phyloP scores from a whole-genome alignment of 2,113 vertebrate species.

The Pogonocichla stellata region DNA sequence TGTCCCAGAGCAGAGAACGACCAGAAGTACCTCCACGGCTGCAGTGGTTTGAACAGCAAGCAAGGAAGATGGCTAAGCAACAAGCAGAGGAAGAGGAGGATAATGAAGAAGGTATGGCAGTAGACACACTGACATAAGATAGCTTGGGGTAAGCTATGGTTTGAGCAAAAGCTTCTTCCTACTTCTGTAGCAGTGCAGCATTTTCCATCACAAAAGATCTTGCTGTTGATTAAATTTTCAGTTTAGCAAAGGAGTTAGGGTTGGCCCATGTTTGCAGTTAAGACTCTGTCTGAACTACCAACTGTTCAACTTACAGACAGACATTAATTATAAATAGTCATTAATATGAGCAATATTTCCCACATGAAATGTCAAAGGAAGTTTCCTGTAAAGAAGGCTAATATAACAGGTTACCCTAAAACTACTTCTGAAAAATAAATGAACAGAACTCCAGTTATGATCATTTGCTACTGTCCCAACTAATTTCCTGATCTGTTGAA shows the following conservation, averaged over 20 bases:
- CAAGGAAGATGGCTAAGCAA: conserved; percentile 76
- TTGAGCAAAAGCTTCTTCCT: background rate
- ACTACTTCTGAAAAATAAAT: background rate
- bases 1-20: conserved; percentile 29
- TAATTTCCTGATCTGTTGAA: background rate
- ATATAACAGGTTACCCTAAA: background rate
- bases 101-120: conserved; percentile 72
- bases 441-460: background rate
- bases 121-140: background rate
- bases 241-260: background rate
- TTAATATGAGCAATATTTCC: background rate
- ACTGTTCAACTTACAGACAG: background rate
- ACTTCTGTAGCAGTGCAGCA: background rate
- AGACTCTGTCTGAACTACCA: background rate
- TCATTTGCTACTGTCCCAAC: background rate
- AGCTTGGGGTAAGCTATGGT: background rate
- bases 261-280: background rate
- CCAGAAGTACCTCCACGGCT: conserved; percentile 83
- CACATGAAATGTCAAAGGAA: background rate
- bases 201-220: background rate
- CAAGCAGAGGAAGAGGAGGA: conserved; percentile 68
- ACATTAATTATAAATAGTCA: background rate
- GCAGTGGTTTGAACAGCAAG: conserved; percentile 92
- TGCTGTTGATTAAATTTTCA: background rate
- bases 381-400: background rate